phyloP scores from a whole-genome alignment of 1,140 invertebrate genomes.

The Caligus rogercresseyi region DNA sequence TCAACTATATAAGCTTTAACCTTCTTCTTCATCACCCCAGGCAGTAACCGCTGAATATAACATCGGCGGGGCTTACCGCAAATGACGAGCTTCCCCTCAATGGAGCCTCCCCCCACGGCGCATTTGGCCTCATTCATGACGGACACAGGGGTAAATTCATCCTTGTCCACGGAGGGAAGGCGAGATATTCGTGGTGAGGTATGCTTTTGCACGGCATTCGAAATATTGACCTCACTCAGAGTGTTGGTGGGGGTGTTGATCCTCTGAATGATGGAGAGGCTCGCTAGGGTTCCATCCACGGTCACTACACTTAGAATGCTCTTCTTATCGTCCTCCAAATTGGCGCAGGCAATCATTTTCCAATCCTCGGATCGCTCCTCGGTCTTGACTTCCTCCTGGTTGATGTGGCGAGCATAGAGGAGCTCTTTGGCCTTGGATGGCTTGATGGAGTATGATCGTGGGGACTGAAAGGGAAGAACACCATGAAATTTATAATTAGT shows the following conservation, averaged over 20 bases:
- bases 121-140: slow-evolving; percentile 49
- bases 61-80: too few relatives aligned
- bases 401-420: slow-evolving; percentile 41
- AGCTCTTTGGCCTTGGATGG: slow-evolving; percentile 43
- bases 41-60: too few relatives aligned
- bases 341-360: slow-evolving; percentile 41
- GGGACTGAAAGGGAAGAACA: slow-evolving; percentile 26
- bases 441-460: slow-evolving; percentile 33
- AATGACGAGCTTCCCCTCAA: slow-evolving; percentile 47
- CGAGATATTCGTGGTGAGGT: slow-evolving; percentile 23
- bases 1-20: too few relatives aligned
- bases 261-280: slow-evolving; percentile 43
- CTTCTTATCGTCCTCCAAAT: slow-evolving; percentile 34
- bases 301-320: slow-evolving; percentile 45
- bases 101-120: slow-evolving; percentile 49
- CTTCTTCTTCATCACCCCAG: too few relatives aligned
- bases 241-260: slow-evolving; percentile 34
- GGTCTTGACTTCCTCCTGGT: slow-evolving; percentile 33
- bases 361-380: slow-evolving; percentile 42
- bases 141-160: slow-evolving; percentile 41
- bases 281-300: slow-evolving; percentile 40
- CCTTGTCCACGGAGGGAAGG: slow-evolving; percentile 28
- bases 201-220: slow-evolving; percentile 15
- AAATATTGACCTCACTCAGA: slow-evolving; percentile 19
- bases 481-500: too few relatives aligned